A percentile compares a stretch with the other conserved stretches of the same genome.
Conservation (phyloP, 1,140 invertebrate genomes). For the Polyergus mexicanus region DNA sequence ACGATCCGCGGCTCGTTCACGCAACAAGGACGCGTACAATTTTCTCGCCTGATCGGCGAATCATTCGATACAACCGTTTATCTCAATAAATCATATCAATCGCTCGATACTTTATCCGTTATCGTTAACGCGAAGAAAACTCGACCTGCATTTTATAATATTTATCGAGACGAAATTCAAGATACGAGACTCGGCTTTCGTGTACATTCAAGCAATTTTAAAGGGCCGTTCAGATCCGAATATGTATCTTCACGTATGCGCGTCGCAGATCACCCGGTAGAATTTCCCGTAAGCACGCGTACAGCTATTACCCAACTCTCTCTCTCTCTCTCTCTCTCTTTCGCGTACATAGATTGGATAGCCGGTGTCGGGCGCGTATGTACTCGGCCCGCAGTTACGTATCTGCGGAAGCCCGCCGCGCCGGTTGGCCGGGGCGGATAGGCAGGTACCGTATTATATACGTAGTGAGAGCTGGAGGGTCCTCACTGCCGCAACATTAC, state of each 20-base stretch:
- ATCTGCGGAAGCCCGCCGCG: conserved; percentile 61
- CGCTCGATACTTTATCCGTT: not conserved
- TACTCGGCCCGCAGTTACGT: conserved; percentile 74
- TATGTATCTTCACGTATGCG: not conserved
- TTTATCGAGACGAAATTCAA: not conserved
- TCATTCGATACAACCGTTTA: not conserved
- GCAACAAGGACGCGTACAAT: too few relatives aligned
- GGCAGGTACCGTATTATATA: conserved; percentile 74
- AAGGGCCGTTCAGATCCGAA: not conserved
- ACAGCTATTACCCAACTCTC: conserved; percentile 64
- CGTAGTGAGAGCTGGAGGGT: conserved; percentile 81
- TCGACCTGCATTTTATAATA: not conserved
- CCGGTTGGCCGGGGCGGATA: conserved; percentile 55
- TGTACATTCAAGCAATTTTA: not conserved
- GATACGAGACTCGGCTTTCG: not conserved
- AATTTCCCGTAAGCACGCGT: conserved; percentile 49
- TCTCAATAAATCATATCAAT: not conserved
- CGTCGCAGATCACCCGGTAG: conserved; percentile 61
- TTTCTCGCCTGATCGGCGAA: not conserved
- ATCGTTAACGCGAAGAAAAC: not conserved
- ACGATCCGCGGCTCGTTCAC: not conserved
- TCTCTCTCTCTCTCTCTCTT: conserved; percentile 56
- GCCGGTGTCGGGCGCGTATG: conserved; percentile 54
- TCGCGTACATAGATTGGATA: conserved; percentile 48
- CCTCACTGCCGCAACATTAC: conserved; percentile 86